Evolutionary conservation across 1,140 invertebrate species (phyloP), one percentile per base, ranked within the genome.

Genomic region (Himalopsyche phryganea): DNA sequence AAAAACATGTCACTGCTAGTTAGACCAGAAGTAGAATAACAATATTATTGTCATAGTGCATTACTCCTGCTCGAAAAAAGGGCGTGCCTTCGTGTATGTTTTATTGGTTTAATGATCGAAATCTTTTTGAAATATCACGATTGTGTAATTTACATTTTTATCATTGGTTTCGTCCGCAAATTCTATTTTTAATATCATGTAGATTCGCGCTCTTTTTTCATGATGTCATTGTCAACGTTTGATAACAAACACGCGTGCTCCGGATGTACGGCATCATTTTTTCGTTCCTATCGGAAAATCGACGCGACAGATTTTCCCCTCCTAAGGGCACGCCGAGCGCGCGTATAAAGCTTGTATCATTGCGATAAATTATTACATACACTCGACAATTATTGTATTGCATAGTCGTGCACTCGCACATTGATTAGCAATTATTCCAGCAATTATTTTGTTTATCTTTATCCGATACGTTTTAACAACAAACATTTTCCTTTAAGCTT

Each of bases 331-430:
- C 49, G 10, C 6, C 40, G 45, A 32, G 38, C 58, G 23, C 38
- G 47, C 19, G 41, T 57, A 61, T 57, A 61, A 61, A 61, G 47
- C 35, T 53, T 52, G 56, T 47, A 56, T 56, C 49, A n/a, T n/a
- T 42, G n/a, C 7, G 33, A 44, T 15, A 19, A 13, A 23, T n/a
- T 49, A 61, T 56, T 56, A 52, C 42, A 35, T 19, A 46, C 53
- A 56, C 17, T 45, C 48, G 33, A 61, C 56, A 61, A 61, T 50
- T 35, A 15, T 42, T 61, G 41, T 56, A 61, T 61, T 61, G 49
- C 48, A 32, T 23, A 35, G 33, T 49, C 23, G 46, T 46, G 17
- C 19, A 59, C 38, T 20, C 58, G n/a, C n/a, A n/a, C n/a, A n/a
- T n/a, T n/a, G n/a, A n/a, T n/a, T n/a, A n/a, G n/a, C n/a, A n/a